A percentile compares a stretch with the other conserved stretches of the same genome.
Conservation (phyloP, 2,797 vertebrate species). For the Phrynocephalus guinanensis region DNA sequence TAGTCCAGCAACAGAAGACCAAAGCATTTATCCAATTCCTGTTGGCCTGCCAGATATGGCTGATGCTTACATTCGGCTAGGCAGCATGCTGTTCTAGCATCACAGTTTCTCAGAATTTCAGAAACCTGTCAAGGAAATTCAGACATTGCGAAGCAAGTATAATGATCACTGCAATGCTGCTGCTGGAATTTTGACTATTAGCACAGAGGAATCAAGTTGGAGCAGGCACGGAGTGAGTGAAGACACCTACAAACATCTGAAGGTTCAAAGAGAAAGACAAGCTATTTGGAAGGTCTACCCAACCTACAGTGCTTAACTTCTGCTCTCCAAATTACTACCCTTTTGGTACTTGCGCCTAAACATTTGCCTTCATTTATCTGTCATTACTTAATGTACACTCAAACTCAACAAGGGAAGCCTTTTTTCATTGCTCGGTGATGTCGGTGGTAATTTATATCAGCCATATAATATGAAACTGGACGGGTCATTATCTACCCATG, state of each 20-base stretch:
- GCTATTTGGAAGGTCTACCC: not conserved
- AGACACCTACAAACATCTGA: not conserved
- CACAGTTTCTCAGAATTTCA: not conserved
- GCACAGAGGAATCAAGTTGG: not conserved
- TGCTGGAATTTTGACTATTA: not conserved
- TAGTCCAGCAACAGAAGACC: not conserved
- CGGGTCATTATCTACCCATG: not conserved
- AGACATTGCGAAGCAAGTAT: not conserved
- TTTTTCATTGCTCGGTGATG: not conserved
- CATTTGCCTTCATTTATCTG: not conserved
- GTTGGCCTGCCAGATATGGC: not conserved
- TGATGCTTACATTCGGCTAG: not conserved
- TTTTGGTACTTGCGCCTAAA: not conserved
- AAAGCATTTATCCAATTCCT: not conserved
- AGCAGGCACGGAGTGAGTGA: not conserved
- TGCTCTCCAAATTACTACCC: not conserved
- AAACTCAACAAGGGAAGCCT: not conserved
- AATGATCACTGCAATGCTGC: not conserved
- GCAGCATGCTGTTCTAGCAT: not conserved
- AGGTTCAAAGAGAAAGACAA: not conserved
- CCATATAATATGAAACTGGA: not conserved
- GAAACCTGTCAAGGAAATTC: not conserved
- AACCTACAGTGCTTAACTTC: not conserved
- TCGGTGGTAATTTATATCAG: not conserved
- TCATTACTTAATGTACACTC: not conserved